These are phyloP conservation scores for Salvelinus alpinus DNA, from an alignment of 2,113 vertebrate genomes.

Conservation along the genomic window DNA sequence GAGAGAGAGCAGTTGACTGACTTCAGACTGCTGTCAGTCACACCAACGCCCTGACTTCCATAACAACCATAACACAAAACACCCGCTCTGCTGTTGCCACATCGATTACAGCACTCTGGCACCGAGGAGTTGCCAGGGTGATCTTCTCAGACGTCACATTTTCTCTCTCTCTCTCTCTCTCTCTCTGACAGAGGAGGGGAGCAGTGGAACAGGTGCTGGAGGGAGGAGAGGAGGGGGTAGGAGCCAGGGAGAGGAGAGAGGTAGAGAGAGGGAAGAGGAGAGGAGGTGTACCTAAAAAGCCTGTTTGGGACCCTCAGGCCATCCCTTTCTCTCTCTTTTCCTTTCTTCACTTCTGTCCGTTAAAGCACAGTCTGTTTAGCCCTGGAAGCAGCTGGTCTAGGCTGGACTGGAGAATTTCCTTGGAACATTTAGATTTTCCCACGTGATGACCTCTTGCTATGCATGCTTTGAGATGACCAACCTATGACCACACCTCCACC, in stretches of 20 bases:
- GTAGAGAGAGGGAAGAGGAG: slow-evolving; percentile 44
- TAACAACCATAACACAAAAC: slow-evolving; percentile 19
- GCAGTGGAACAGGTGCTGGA: slow-evolving; percentile 36
- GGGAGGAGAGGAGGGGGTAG: not conserved
- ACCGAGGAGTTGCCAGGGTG: not conserved
- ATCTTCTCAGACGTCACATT: not conserved
- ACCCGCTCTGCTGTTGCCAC: not conserved
- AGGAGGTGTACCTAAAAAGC: slow-evolving; percentile 44
- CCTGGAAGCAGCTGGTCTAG: not conserved
- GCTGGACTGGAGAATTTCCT: slow-evolving; percentile 9
- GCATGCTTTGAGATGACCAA: not conserved
- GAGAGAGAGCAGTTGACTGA: not conserved
- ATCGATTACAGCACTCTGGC: slow-evolving; percentile 12
- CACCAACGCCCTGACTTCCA: slow-evolving; percentile 19
- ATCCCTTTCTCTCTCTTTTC: slow-evolving; percentile 1
- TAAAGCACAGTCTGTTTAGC: slow-evolving; percentile 13
- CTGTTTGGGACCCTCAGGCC: not conserved
- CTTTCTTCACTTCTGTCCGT: too few species aligned
- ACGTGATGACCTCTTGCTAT: not conserved
- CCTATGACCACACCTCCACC: too few species aligned
- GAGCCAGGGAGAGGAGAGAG: slow-evolving; percentile 31
- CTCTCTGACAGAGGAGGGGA: slow-evolving; percentile 43
- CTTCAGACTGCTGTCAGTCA: slow-evolving; percentile 3
- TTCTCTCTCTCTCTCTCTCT: slow-evolving; percentile 17
- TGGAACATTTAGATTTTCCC: not conserved